Percentiles rank a stretch among this genome's conserved stretches.
These are phyloP conservation scores for Hestina assimilis DNA, from an alignment of 1,140 invertebrate species.

Conservation along the genomic window DNA sequence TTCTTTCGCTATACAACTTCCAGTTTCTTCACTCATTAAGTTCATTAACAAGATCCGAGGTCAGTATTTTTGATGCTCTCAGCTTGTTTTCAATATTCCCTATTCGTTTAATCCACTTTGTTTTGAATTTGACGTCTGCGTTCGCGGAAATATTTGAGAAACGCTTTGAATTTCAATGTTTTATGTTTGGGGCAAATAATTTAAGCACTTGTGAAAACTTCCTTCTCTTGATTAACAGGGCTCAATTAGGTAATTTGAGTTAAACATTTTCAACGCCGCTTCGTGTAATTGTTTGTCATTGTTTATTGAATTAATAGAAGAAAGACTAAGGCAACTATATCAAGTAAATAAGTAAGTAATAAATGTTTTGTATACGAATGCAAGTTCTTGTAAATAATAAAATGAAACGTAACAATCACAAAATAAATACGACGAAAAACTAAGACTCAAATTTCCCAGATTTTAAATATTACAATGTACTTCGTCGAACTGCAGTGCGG, in stretches of 20 bases:
- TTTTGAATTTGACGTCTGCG: constrained; percentile 55
- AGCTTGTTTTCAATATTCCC: constrained; percentile 67
- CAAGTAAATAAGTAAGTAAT: neutral
- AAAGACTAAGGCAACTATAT: neutral
- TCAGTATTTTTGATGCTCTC: constrained; percentile 71
- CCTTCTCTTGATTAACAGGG: constrained; percentile 69
- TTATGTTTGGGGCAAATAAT: constrained; percentile 73
- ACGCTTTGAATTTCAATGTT: constrained; percentile 72
- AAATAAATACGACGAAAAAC: constrained; percentile 59
- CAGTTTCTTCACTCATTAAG: constrained; percentile 67
- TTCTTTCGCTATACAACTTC: constrained; percentile 53
- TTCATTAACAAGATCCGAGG: constrained; percentile 71
- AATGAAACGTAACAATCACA: constrained; percentile 45
- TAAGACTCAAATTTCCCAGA: constrained; percentile 71
- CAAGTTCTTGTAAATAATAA: constrained; percentile 11
- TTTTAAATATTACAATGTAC: constrained; percentile 78
- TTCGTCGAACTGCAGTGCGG: constrained; percentile 76
- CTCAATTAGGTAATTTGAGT: constrained; percentile 71
- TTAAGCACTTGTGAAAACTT: constrained; percentile 75
- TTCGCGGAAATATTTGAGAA: constrained; percentile 62
- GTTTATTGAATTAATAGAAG: constrained; percentile 9
- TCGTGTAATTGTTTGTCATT: constrained; percentile 54
- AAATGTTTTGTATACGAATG: neutral
- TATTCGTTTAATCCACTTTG: constrained; percentile 65
- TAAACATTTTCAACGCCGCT: constrained; percentile 63